Conservation (phyloP, 2,888 invertebrate species). For the Phyto melanocephala region DNA sequence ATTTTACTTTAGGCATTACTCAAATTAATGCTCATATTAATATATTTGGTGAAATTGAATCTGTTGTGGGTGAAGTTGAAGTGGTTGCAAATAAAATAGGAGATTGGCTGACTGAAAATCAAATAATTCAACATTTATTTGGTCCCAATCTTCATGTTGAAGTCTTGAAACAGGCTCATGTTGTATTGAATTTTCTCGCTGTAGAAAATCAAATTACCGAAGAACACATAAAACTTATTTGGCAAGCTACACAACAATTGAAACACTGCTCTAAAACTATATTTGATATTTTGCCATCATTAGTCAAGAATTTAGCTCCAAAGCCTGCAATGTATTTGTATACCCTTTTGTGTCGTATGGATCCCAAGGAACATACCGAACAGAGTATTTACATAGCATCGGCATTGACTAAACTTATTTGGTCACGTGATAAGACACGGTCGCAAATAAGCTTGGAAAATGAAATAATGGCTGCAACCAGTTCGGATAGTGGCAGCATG, state of each 20-base stretch:
- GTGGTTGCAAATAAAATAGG: constrained; percentile 90
- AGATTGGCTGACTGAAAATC: constrained; percentile 92
- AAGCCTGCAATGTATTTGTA: constrained; percentile 93
- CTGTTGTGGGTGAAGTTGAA: constrained; percentile 91
- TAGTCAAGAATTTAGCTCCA: constrained; percentile 93
- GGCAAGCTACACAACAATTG: constrained; percentile 96
- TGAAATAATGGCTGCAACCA: constrained; percentile 80
- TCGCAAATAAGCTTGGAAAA: constrained; percentile 78
- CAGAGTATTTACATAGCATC: constrained; percentile 94
- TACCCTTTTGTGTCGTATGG: constrained; percentile 90
- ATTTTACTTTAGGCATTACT: constrained; percentile 82
- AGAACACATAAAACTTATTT: constrained; percentile 94
- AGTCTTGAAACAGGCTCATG: constrained; percentile 95
- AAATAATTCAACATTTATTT: constrained; percentile 95
- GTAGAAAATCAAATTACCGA: constrained; percentile 94
- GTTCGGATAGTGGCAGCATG: constrained; percentile 89
- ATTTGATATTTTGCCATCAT: constrained; percentile 91
- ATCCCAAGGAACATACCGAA: constrained; percentile 95
- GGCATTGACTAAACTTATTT: constrained; percentile 93
- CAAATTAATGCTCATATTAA: constrained; percentile 97
- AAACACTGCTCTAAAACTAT: constrained; percentile 97
- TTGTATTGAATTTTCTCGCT: constrained; percentile 94
- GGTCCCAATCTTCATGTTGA: constrained; percentile 98
- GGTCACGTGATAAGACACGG: constrained; percentile 85
- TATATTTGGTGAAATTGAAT: constrained; percentile 93